These are phyloP conservation scores for Tenthredo notha DNA, from an alignment of 2,888 invertebrate species.

Conservation along the genomic window DNA sequence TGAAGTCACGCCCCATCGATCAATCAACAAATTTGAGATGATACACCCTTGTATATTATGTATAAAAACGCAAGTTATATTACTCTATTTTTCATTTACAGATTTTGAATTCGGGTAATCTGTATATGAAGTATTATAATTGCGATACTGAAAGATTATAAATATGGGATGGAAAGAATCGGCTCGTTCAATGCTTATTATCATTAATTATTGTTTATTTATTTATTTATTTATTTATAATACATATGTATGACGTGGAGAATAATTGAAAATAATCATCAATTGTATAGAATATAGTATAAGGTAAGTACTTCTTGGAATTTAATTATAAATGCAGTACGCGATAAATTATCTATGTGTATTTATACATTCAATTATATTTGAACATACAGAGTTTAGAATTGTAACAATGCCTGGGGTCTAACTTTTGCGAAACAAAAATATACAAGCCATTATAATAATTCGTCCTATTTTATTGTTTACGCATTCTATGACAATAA, in stretches of 20 bases:
- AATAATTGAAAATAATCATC: background rate
- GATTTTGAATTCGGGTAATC: background rate
- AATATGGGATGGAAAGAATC: background rate
- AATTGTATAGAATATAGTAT: background rate
- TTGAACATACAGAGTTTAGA: background rate
- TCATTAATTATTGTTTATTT: background rate
- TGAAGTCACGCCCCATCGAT: no score
- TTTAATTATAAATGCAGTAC: conserved; percentile 7
- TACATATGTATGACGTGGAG: background rate
- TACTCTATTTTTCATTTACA: background rate
- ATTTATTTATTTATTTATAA: background rate
- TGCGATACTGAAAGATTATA: background rate
- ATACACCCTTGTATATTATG: no score
- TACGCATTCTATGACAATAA: background rate
- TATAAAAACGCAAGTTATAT: no score
- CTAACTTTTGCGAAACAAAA: background rate
- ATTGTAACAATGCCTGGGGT: background rate
- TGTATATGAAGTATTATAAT: background rate
- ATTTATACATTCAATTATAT: conserved; percentile 22
- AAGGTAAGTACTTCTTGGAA: conserved; percentile 13
- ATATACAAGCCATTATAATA: background rate
- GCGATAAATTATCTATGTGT: background rate
- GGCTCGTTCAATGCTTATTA: background rate
- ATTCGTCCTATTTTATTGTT: background rate
- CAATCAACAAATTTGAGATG: no score